Evolutionary conservation across 1,140 invertebrate genomes (phyloP).

Genomic region (Diachasmimorpha longicaudata): DNA sequence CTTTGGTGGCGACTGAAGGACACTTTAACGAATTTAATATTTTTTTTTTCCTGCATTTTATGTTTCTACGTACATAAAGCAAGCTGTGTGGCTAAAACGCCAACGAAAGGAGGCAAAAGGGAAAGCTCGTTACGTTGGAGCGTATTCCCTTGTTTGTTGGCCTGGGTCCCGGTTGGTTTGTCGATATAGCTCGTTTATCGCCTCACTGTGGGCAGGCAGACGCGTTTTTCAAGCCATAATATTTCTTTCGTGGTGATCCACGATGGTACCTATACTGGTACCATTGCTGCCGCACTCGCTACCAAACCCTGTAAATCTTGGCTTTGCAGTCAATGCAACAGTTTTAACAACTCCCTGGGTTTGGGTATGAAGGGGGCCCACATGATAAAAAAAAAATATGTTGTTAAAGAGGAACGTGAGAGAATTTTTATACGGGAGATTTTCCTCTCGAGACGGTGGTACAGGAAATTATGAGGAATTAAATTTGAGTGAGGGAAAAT

Average conservation of each 20-base stretch:
- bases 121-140: slow-evolving; percentile 16
- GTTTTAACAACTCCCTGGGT: neutral
- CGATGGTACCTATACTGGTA: neutral
- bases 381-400: too few relatives aligned
- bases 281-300: neutral
- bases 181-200: slow-evolving; percentile 31
- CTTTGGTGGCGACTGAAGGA: neutral
- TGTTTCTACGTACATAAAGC: neutral
- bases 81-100: slow-evolving; percentile 9
- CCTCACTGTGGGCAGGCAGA: slow-evolving; percentile 24
- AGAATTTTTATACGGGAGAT: too few relatives aligned
- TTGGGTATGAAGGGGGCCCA: neutral
- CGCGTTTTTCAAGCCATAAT: slow-evolving; percentile 30
- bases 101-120: slow-evolving; percentile 12
- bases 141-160: slow-evolving; percentile 19
- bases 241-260: slow-evolving; percentile 22
- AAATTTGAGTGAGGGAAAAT: too few relatives aligned
- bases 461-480: too few relatives aligned
- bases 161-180: slow-evolving; percentile 8
- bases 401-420: too few relatives aligned
- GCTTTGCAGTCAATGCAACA: slow-evolving; percentile 15
- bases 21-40: neutral
- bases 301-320: slow-evolving; percentile 23
- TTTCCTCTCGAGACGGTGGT: too few relatives aligned
- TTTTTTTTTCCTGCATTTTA: neutral